Percentiles rank a stretch among this genome's conserved stretches.
These are phyloP conservation scores for Drosophila diplacantha DNA, from an alignment of 2,888 invertebrate genomes.

Conservation along the genomic window DNA sequence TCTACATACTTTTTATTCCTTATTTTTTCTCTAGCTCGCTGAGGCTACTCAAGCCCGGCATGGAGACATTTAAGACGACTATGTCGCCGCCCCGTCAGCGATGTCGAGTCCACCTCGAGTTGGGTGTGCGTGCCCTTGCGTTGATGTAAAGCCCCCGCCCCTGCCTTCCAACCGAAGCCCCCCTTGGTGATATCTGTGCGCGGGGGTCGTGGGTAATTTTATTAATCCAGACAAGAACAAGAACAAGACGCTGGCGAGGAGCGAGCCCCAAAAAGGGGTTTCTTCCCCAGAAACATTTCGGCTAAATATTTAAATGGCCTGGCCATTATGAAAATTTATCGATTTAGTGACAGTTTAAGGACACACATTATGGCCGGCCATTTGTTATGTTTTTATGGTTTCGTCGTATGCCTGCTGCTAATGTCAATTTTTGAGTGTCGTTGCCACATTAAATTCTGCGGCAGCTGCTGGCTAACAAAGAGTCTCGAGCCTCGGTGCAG, in stretches of 20 bases:
- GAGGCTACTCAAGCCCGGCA: constrained; percentile 46
- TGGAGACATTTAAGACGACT: constrained; percentile 44
- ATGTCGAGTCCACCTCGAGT: constrained; percentile 44
- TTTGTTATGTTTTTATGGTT: constrained; percentile 73
- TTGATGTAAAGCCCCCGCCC: constrained; percentile 49
- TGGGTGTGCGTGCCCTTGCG: constrained; percentile 67
- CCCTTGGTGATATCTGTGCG: constrained; percentile 52
- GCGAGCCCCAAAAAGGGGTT: constrained; percentile 51
- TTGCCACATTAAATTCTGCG: constrained; percentile 57
- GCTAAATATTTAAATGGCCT: constrained; percentile 71
- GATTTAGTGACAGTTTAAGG: constrained; percentile 76
- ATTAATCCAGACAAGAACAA: constrained; percentile 58
- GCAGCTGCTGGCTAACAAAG: constrained; percentile 49
- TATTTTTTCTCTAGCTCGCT: constrained; percentile 16
- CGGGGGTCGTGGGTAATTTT: constrained; percentile 65
- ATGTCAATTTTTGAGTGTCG: constrained; percentile 69
- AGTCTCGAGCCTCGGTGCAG: constrained; percentile 45
- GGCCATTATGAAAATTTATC: constrained; percentile 75
- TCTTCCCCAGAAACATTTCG: constrained; percentile 25
- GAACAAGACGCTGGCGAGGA: constrained; percentile 17
- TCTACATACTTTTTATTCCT: constrained; percentile 1
- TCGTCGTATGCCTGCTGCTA: constrained; percentile 66
- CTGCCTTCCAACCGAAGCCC: background rate
- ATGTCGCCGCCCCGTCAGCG: constrained; percentile 41
- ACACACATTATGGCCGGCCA: constrained; percentile 73